Base-by-base conservation (phyloP, 2,888 invertebrate genomes). In the Conus canariensis region DNA sequence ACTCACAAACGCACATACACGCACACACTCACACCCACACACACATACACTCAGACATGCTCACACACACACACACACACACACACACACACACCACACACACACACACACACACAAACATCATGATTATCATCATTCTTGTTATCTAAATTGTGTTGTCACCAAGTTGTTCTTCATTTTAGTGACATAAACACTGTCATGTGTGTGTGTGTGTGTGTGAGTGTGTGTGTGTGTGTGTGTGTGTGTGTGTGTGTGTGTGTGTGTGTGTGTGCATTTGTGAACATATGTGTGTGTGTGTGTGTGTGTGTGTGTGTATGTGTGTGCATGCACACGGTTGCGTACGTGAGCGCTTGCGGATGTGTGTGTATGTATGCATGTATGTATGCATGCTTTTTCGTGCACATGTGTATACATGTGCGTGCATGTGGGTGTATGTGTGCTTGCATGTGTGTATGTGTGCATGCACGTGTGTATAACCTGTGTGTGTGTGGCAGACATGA, bases 401-500 rank as follows among this genome's bases (percentile, higher is more conserved):
- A 22, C 19, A 19, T 70, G 70, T 4, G 70, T 70, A 19, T 70
- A 22, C 22, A 3, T 22, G 70, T 70, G 70, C 19, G 70, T 70
- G 70, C 19, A 19, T 70, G 70, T 70, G 70, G 12, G 70, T 70
- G 70, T 70, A 19, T 70, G 70, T 70, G 70, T 19, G 70, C 19
- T 12, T 19, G 82, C 22, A 22, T 77, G 56, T 77, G 77, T 19
- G 19, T 77, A 25, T 77, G 77, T 77, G 30, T 77, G 77, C 30
- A 30, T 77, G 70, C 70, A 16, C 19, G 70, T 70, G 70, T 22
- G 8, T 70, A 3, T 16, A 22, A 58, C 56, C 60, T 59, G 77
- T 80, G 58, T 59, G 25, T 70, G 58, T 87, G 67, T 19, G 22
- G 67, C 92, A 93, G 93, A 25, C 89, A 92, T 87, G 93, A 91